phyloP scores from a whole-genome alignment of 2,888 invertebrate genomes.

The Chymomyza fuscimana region DNA sequence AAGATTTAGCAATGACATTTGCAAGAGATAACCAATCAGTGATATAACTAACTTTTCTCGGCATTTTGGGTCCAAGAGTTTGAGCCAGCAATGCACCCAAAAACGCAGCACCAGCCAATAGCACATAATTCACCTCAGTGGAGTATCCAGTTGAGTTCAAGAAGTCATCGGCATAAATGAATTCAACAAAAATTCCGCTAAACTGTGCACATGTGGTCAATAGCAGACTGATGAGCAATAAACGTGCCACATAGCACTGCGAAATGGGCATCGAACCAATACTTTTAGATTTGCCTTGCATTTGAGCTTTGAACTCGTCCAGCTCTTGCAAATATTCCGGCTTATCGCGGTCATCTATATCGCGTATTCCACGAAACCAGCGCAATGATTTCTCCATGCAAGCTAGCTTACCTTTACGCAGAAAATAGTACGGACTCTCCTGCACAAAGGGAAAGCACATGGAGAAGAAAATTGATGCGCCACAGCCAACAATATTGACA shows the following conservation, averaged over 20 bases:
- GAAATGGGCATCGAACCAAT: constrained; percentile 36
- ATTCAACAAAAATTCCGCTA: constrained; percentile 71
- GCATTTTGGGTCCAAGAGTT: constrained; percentile 55
- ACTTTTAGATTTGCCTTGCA: constrained; percentile 28
- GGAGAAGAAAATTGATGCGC: constrained; percentile 64
- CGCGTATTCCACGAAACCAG: constrained; percentile 77
- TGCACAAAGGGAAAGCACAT: constrained; percentile 75
- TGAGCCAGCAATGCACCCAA: constrained; percentile 61
- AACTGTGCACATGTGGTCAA: constrained; percentile 69
- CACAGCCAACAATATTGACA: constrained; percentile 62
- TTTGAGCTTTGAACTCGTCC: constrained; percentile 56
- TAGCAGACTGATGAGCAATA: constrained; percentile 61
- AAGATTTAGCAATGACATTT: not conserved
- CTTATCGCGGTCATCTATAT: constrained; percentile 67
- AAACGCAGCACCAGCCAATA: constrained; percentile 65
- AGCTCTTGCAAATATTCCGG: constrained; percentile 68
- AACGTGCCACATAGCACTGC: constrained; percentile 49
- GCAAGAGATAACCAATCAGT: too few relatives aligned
- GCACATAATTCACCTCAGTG: constrained; percentile 55
- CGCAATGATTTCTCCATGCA: constrained; percentile 75
- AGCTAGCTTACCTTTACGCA: constrained; percentile 57
- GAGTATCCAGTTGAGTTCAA: constrained; percentile 41
- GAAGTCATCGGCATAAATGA: constrained; percentile 69
- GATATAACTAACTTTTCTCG: constrained; percentile 59
- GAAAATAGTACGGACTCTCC: constrained; percentile 74